Conservation (phyloP, 2,888 invertebrate genomes). For the Hemaris fuciformis region DNA sequence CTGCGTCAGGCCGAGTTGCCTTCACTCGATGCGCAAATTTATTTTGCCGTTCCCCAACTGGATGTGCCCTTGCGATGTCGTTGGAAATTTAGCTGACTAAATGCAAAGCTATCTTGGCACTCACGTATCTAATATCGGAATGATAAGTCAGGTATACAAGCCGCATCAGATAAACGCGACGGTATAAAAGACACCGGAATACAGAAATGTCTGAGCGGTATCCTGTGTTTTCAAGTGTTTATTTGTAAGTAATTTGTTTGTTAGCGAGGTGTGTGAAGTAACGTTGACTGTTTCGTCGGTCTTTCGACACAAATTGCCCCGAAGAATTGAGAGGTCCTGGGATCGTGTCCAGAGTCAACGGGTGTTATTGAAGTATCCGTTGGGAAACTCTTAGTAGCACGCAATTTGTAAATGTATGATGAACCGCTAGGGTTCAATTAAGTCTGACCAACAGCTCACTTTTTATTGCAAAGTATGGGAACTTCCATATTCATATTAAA, state of each 20-base stretch:
- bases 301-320: too few species aligned
- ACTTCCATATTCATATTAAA: too few species aligned
- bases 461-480: too few species aligned
- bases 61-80: background rate
- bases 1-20: slow-evolving; percentile 12
- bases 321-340: too few species aligned
- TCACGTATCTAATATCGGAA: slow-evolving; percentile 37
- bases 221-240: slow-evolving; percentile 11
- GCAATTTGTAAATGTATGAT: too few species aligned
- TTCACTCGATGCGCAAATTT: slow-evolving; percentile 6
- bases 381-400: too few species aligned
- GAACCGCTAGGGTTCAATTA: too few species aligned
- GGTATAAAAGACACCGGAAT: slow-evolving; percentile 29
- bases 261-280: background rate
- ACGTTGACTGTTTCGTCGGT: too few species aligned
- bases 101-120: slow-evolving; percentile 24
- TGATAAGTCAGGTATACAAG: slow-evolving; percentile 33
- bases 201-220: slow-evolving; percentile 18
- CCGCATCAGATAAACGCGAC: slow-evolving; percentile 37
- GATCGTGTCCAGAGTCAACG: too few species aligned
- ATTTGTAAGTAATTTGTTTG: slow-evolving; percentile 3
- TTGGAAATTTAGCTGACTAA: background rate
- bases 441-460: too few species aligned
- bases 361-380: too few species aligned
- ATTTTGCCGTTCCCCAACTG: background rate